Base-by-base conservation (phyloP, 1,140 invertebrate species). In the Oryctes rhinoceros region DNA sequence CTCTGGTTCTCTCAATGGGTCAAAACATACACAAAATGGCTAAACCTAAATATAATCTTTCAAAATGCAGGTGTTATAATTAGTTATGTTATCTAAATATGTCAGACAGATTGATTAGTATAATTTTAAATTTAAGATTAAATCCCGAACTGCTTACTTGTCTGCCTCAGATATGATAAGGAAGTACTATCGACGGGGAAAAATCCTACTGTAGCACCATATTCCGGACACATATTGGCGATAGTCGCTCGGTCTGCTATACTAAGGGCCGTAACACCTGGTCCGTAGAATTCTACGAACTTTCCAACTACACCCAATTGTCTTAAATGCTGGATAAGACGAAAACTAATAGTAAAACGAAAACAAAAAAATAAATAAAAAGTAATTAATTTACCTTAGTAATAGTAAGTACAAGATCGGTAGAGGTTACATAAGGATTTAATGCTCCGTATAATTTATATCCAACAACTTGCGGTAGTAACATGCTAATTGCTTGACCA, bases 161-260 rank as follows among this genome's bases (percentile, higher is more conserved):
- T 99, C 90, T 98, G 96, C 71, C 89, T 88, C 39, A 99, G 91
- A 86, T 99, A 99, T 39, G 90, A 88, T 24, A 99, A 90, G 39
- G 96, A 97, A 53, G 94, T 92, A 35, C 92, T 88, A 89, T 99
- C 98, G 1, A 99, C 95, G 2, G 98, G 96, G 89, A 99, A 99
- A 87, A 95, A 99, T 0, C 96, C 98, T 82, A 98, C 93, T 0
- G 98, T 99, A 9, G 98, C 98, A 30, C 98, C 96, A 88, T 99
- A 99, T 89, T 99, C 98, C 0, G 98, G 98, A 87, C 96, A 98
- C 98, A 99, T 99, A 89, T 99, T 99, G 48, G 93, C 97, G 86
- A 96, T 98, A 48, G 92, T 99, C 80, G 94, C 97, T 81, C 98
- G 88, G 89, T 99, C 98, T 3, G 98, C 98, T 77, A 99, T 97